A percentile compares a stretch with the other conserved stretches of the same genome.
Evolutionary conservation across 2,888 invertebrate genomes (phyloP).

Genomic region (Ormyrus pomaceus): DNA sequence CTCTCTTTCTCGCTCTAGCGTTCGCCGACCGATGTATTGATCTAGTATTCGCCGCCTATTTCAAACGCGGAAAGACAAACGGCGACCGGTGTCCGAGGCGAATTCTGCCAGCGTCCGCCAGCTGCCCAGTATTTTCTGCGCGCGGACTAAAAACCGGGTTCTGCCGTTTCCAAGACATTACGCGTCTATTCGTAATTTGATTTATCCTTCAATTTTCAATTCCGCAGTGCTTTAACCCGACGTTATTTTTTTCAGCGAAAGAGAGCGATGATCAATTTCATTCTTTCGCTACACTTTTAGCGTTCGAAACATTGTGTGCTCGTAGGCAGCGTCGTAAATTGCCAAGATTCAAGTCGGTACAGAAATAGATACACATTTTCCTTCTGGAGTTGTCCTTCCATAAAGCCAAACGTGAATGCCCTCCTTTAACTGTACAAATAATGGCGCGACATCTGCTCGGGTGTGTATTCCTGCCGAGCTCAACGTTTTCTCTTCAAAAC

Average conservation of each 20-base stretch:
- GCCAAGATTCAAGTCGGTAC: not conserved
- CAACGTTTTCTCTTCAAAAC: not conserved
- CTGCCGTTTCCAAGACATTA: too few species aligned
- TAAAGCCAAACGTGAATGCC: conserved; percentile 5
- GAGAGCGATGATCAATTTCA: too few species aligned
- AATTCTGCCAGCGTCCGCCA: conserved; percentile 15
- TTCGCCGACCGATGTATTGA: conserved; percentile 68
- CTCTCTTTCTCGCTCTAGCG: conserved; percentile 10
- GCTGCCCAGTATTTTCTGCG: not conserved
- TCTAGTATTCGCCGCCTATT: conserved; percentile 64
- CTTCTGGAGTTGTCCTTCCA: conserved; percentile 14
- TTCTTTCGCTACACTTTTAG: too few species aligned
- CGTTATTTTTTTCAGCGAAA: too few species aligned
- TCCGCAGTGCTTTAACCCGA: too few species aligned
- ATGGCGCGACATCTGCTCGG: not conserved
- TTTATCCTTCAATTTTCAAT: too few species aligned
- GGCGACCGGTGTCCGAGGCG: conserved; percentile 51
- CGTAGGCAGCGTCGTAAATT: not conserved
- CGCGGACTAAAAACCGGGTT: not conserved
- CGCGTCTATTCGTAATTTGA: too few species aligned
- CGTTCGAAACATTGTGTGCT: too few species aligned
- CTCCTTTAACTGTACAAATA: conserved; percentile 11
- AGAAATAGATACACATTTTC: conserved; percentile 16
- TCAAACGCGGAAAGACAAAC: conserved; percentile 70
- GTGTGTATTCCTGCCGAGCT: conserved; percentile 5